These are phyloP conservation scores for Chionomys nivalis DNA, from an alignment of 2,113 vertebrate species.

Conservation along the genomic window DNA sequence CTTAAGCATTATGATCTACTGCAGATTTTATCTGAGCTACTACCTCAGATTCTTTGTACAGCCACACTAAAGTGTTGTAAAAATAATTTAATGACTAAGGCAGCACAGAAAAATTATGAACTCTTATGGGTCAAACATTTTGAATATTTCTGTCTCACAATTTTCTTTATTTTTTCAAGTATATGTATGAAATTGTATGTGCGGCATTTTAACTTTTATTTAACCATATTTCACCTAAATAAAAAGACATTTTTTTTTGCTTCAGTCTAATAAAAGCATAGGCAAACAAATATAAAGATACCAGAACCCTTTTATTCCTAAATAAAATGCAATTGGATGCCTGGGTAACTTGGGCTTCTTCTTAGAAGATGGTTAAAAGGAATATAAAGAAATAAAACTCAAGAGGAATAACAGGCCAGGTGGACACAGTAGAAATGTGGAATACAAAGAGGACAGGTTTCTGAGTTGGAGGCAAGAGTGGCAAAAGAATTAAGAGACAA, in stretches of 20 bases:
- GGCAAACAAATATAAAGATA: not conserved
- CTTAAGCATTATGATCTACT: not conserved
- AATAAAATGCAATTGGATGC: not conserved
- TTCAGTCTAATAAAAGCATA: not conserved
- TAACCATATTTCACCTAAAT: not conserved
- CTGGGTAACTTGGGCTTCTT: not conserved
- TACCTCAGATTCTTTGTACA: not conserved
- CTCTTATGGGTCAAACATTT: not conserved
- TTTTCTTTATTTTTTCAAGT: not conserved
- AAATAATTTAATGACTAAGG: not conserved
- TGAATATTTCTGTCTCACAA: not conserved
- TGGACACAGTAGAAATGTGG: not conserved
- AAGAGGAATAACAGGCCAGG: not conserved
- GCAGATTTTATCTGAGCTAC: not conserved
- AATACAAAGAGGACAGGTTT: not conserved
- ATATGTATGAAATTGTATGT: not conserved
- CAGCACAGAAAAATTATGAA: not conserved
- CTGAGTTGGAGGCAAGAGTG: not conserved
- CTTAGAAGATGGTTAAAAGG: not conserved
- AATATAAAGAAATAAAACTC: not conserved
- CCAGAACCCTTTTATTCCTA: not conserved
- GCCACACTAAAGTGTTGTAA: not conserved
- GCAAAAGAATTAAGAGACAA: not conserved
- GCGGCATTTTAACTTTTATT: not conserved
- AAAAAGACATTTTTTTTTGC: not conserved